These are phyloP conservation scores for Campylomormyrus tamandua DNA, from an alignment of 2,113 vertebrate genomes.

Conservation along the genomic window DNA sequence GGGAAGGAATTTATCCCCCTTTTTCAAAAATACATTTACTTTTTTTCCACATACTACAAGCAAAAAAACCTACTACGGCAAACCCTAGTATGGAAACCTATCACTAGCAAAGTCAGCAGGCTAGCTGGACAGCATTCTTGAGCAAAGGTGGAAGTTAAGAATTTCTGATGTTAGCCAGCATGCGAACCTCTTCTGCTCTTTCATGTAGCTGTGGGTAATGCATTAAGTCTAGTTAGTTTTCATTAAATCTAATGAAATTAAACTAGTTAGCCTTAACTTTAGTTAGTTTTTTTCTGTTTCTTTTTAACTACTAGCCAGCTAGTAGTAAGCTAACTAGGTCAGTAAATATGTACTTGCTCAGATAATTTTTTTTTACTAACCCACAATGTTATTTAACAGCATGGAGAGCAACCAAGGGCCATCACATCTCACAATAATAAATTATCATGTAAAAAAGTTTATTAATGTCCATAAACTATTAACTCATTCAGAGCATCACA, in stretches of 20 bases:
- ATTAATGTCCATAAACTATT: neutral
- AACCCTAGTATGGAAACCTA: neutral
- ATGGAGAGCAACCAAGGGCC: neutral
- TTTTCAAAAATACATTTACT: neutral
- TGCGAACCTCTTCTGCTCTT: neutral
- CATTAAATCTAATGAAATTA: neutral
- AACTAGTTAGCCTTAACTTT: too few relatives aligned
- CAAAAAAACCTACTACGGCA: neutral
- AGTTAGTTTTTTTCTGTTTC: neutral
- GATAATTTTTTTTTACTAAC: neutral
- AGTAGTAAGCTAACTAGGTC: neutral
- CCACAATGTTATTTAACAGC: neutral
- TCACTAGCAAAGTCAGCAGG: neutral
- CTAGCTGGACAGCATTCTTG: neutral
- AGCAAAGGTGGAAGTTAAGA: neutral
- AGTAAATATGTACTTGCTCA: neutral
- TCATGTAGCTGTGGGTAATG: neutral
- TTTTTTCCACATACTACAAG: neutral
- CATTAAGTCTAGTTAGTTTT: neutral
- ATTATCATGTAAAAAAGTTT: neutral
- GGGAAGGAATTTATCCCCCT: too few relatives aligned
- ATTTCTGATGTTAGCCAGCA: neutral
- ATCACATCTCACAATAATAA: neutral
- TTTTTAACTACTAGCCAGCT: neutral
- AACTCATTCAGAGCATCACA: neutral